A percentile compares a stretch with the other conserved stretches of the same genome.
Conservation (phyloP, 2,797 vertebrate species). For the Sorex maritimensis region DNA sequence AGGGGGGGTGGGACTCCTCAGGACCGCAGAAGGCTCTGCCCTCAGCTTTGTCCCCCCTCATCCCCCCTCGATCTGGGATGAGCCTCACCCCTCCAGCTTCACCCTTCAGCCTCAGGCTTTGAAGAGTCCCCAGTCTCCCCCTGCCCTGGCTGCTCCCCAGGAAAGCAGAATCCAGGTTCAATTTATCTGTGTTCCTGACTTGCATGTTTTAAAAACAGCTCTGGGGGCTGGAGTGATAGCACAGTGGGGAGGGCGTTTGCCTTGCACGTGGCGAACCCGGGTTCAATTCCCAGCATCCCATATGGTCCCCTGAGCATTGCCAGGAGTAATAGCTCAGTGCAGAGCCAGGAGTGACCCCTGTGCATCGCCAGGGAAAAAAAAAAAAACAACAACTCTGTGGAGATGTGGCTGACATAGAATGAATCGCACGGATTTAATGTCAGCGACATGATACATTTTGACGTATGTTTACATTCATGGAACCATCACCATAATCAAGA, state of each 20-base stretch:
- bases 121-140: not conserved
- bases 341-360: too few relatives aligned
- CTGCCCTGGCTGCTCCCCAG: fast-evolving
- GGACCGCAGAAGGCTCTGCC: not conserved
- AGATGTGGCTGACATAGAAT: not conserved
- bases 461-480: constrained; percentile 54
- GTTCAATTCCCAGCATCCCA: too few relatives aligned
- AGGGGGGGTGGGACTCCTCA: not conserved
- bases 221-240: not conserved
- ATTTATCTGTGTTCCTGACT: constrained; percentile 30
- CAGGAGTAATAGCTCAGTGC: too few relatives aligned
- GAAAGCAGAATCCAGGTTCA: constrained; percentile 41
- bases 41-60: not conserved
- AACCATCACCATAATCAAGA: constrained; percentile 59
- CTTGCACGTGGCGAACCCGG: too few relatives aligned
- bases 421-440: constrained; percentile 31
- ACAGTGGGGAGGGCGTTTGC: too few relatives aligned
- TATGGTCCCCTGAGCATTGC: too few relatives aligned
- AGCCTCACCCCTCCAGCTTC: not conserved
- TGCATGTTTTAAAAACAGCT: constrained; percentile 44
- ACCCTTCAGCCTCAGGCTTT: not conserved
- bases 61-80: not conserved
- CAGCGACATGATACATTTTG: constrained; percentile 26
- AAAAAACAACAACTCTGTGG: not conserved
- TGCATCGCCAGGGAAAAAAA: too few relatives aligned